A percentile compares a stretch with the other conserved stretches of the same genome.
These are phyloP conservation scores for Oscheius sp. DNA, from an alignment of 2,888 invertebrate genomes.

Conservation along the genomic window DNA sequence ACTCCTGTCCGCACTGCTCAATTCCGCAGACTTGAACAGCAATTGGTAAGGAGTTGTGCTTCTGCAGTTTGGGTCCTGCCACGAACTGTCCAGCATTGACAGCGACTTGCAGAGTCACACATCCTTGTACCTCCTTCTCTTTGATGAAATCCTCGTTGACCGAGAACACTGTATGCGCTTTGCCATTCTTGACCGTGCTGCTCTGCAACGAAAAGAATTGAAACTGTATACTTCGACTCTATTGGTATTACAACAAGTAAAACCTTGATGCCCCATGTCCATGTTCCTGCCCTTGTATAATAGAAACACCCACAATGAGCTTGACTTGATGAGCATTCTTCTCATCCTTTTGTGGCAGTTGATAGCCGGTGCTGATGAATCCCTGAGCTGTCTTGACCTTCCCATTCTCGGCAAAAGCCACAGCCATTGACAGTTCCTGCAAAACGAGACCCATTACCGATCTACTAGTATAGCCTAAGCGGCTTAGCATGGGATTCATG, in stretches of 20 bases:
- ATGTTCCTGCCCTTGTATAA: background rate
- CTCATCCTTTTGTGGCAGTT: slow-evolving; percentile 24
- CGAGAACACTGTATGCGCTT: slow-evolving; percentile 40
- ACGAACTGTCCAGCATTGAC: slow-evolving; percentile 51
- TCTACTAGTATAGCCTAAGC: background rate
- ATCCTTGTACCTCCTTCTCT: slow-evolving; percentile 43
- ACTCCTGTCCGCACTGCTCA: slow-evolving; percentile 34
- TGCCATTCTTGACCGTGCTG: slow-evolving; percentile 37
- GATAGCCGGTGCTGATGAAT: slow-evolving; percentile 48
- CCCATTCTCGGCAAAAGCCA: slow-evolving; percentile 56
- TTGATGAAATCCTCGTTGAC: slow-evolving; percentile 46
- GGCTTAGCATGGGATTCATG: slow-evolving; percentile 12
- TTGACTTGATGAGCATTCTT: slow-evolving; percentile 21
- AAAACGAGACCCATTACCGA: background rate
- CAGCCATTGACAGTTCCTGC: slow-evolving; percentile 48
- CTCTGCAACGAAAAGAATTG: slow-evolving; percentile 27
- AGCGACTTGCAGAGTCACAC: slow-evolving; percentile 53
- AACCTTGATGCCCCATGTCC: no score
- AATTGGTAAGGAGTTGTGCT: slow-evolving; percentile 45
- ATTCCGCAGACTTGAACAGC: slow-evolving; percentile 44
- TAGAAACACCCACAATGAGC: slow-evolving; percentile 1
- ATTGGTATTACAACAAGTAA: background rate
- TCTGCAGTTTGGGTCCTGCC: slow-evolving; percentile 44
- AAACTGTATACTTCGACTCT: no score
- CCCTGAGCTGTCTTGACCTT: slow-evolving; percentile 49